Conservation (phyloP, 2,113 vertebrate genomes). For the Fregetta grallaria region DNA sequence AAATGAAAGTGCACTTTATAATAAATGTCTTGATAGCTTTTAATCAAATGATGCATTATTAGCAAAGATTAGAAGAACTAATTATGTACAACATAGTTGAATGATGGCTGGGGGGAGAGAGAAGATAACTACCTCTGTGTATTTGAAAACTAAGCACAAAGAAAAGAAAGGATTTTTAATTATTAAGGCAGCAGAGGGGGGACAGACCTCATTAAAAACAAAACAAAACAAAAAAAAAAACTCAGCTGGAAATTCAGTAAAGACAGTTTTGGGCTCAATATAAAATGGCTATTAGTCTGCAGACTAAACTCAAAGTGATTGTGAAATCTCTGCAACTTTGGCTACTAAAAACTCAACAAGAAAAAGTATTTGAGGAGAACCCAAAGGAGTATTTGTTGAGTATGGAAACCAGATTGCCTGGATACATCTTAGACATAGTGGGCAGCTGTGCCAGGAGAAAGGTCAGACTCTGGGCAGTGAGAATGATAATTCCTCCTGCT, state of each 20-base stretch:
- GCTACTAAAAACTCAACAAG: neutral
- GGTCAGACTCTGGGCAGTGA: neutral
- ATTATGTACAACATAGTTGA: neutral
- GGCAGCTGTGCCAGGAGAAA: neutral
- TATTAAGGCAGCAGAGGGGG: neutral
- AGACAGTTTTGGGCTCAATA: neutral
- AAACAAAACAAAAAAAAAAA: neutral
- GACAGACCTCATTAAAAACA: neutral
- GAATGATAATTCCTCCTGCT: neutral
- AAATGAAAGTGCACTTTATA: neutral
- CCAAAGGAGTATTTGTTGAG: neutral
- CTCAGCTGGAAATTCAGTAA: neutral
- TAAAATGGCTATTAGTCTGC: neutral
- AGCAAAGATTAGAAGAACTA: slow-evolving; percentile 41
- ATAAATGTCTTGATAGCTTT: neutral
- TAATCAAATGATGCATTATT: slow-evolving; percentile 32
- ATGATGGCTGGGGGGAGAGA: neutral
- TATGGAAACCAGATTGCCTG: neutral
- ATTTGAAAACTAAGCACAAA: neutral
- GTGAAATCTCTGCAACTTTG: neutral
- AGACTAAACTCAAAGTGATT: neutral
- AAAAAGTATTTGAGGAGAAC: neutral
- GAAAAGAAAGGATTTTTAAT: neutral
- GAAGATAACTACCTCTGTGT: neutral
- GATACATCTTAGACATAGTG: neutral